Evolutionary conservation across 2,888 invertebrate species (phyloP), one percentile per base, ranked within the genome.

Genomic region (Silvanus unidentatus): DNA sequence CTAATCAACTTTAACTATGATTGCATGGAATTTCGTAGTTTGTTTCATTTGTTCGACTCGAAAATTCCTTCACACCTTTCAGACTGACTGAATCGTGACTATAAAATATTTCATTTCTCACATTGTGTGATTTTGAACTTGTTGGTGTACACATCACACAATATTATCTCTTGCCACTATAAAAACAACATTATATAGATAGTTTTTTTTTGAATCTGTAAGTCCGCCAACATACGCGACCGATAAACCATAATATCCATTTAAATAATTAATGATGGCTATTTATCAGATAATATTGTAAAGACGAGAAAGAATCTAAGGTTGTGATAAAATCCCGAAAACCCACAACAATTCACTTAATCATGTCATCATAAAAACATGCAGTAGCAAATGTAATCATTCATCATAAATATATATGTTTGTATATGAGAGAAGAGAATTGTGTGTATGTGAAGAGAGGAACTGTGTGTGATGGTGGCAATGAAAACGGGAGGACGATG

Each of bases 401-500:
- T 54, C 52, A 53, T 54, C 54, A 47, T 51, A 38, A 47, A 50
- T 52, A 51, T 52, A 52, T 40, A 49, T 50, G n/a, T 8, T 35
- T 8, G 35, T 8, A 28, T 28, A 10, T 8, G 28, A 28, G 10
- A 32, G 32, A 32, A 32, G 32, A 32, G n/a, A 32, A 32, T 5
- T 32, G 10, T 12, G 32, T n/a, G n/a, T 5, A 12, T 12, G n/a
- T 32, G n/a, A 32, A 5, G n/a, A 5, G n/a, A 12, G 10, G 5
- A 32, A n/a, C n/a, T n/a, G n/a, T n/a, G n/a, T 12, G 32, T 32
- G 32, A n/a, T 12, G 32, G n/a, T 32, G 32, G 22, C 8, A 8
- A 22, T 22, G 22, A 8, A 22, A 49, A 50, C 53, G 53, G 53
- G 51, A 53, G 50, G 52, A 55, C 49, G 50, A 53, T 53, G 55